phyloP scores from a whole-genome alignment of 2,797 vertebrate species.

The Crypturellus tataupa region DNA sequence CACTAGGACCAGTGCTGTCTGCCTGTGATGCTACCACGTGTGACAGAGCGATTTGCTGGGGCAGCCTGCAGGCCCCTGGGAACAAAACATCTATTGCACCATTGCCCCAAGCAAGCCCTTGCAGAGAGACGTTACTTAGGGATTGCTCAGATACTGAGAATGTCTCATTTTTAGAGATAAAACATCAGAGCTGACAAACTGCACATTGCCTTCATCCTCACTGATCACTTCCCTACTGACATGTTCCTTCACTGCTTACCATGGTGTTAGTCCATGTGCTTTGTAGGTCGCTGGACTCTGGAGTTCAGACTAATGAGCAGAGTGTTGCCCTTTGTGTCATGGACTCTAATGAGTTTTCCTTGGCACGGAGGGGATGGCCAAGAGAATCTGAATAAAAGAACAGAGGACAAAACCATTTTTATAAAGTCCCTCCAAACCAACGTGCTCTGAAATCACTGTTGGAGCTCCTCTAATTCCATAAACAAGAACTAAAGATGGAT shows the following conservation, averaged over 20 bases:
- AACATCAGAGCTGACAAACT: background rate
- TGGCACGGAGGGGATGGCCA: background rate
- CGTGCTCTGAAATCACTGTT: background rate
- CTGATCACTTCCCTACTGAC: background rate
- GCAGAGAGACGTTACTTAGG: too few relatives aligned
- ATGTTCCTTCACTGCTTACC: background rate
- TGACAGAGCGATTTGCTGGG: too few relatives aligned
- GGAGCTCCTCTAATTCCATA: background rate
- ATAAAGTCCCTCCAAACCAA: background rate
- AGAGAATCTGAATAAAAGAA: background rate
- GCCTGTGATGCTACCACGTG: too few relatives aligned
- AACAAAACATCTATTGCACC: too few relatives aligned
- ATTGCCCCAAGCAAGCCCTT: too few relatives aligned
- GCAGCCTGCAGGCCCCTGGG: too few relatives aligned
- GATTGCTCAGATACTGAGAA: too few relatives aligned
- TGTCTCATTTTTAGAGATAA: background rate
- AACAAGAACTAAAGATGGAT: background rate
- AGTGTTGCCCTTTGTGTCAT: background rate
- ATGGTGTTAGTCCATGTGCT: background rate
- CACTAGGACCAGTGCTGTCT: too few relatives aligned
- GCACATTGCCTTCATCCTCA: background rate
- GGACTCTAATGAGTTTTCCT: background rate
- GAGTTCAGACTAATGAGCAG: background rate
- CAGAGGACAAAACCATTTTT: background rate
- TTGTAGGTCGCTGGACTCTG: background rate